phyloP scores from a whole-genome alignment of 1,140 invertebrate species.

The Arion vulgaris region DNA sequence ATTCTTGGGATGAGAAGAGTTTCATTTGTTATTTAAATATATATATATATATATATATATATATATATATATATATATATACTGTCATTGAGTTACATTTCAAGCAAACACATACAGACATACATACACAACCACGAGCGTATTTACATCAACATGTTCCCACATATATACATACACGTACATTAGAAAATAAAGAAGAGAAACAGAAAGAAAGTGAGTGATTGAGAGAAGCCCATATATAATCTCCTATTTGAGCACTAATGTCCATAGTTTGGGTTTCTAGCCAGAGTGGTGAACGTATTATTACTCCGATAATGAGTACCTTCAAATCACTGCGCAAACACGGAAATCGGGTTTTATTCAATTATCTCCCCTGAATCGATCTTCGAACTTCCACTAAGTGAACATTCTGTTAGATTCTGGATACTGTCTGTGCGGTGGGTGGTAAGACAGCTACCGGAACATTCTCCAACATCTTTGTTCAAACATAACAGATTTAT shows the following conservation, averaged over 20 bases:
- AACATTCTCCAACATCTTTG: no score
- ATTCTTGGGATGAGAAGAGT: no score
- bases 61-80: no score
- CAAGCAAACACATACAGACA: no score
- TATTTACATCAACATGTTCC: no score
- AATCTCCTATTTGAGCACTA: not conserved
- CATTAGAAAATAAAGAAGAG: not conserved
- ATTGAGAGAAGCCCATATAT: not conserved
- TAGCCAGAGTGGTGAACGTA: not conserved
- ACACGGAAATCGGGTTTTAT: not conserved
- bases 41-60: no score
- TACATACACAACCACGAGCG: no score
- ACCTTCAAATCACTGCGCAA: not conserved
- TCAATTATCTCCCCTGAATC: not conserved
- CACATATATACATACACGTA: no score
- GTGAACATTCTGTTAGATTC: not conserved
- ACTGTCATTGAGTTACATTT: no score
- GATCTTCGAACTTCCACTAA: not conserved
- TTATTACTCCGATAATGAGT: conserved; percentile 1
- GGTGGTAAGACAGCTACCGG: no score
- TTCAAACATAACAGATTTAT: no score
- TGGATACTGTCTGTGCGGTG: not conserved
- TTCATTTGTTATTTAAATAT: no score
- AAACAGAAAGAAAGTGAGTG: not conserved
- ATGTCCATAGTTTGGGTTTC: not conserved